These are phyloP conservation scores for Sylvietta virens DNA, from an alignment of 2,113 vertebrate genomes.

Conservation along the genomic window DNA sequence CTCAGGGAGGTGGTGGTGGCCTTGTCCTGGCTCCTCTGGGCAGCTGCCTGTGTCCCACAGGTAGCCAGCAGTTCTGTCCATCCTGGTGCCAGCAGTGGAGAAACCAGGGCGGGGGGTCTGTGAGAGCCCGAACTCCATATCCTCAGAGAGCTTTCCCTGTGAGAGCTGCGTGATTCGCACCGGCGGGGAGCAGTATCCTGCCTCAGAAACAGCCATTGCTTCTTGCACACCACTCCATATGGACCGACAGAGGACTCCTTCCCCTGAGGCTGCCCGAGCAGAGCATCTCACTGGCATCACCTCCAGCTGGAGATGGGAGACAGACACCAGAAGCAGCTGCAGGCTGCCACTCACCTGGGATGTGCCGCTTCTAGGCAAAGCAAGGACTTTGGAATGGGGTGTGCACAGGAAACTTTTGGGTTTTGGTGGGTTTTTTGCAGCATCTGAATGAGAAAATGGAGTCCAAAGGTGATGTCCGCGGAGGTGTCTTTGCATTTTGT, in stretches of 20 bases:
- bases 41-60: not conserved
- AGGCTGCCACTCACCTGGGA: not conserved
- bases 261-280: accelerated
- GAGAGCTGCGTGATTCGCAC: accelerated
- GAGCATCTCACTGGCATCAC: not conserved
- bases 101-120: not conserved
- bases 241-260: not conserved
- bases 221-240: not conserved
- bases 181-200: not conserved
- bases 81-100: not conserved
- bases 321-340: accelerated
- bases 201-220: not conserved
- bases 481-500: not conserved
- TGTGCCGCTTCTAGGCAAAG: not conserved
- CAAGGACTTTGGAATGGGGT: not conserved
- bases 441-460: not conserved
- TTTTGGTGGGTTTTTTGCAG: not conserved
- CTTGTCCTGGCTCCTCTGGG: not conserved
- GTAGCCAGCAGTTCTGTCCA: accelerated
- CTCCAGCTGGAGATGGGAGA: not conserved
- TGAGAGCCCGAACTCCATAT: not conserved
- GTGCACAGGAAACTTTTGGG: not conserved
- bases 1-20: not conserved
- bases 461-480: not conserved
- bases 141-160: not conserved